Evolutionary conservation across 2,888 invertebrate genomes (phyloP), one percentile per base, ranked within the genome.

Genomic region (Resseliella maxima): DNA sequence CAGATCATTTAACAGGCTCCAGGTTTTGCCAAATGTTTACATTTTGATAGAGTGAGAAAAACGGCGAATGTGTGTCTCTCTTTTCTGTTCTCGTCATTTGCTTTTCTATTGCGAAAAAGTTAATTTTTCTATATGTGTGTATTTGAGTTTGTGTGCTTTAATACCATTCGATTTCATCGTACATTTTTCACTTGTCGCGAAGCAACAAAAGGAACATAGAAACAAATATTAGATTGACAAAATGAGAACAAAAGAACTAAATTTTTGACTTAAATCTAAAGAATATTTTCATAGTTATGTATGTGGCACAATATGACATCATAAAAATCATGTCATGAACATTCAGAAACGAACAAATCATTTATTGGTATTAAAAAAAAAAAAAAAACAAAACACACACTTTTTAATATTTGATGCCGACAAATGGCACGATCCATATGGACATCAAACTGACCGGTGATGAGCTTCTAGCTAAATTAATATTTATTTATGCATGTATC

Each of bases 1-100:
- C 59, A 59, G 59, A 59, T 59, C 59, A 72, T 72, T 72, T 72
- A 72, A 72, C 72, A 72, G 72, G 72, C 72, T 72, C 72, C 72
- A 72, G 35, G 72, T 72, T 41, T 72, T 72, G 72, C 72, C 72
- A 72, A 72, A 72, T 72, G 72, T 72, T 72, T 72, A 72, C 72
- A 72, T 72, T 72, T 72, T 72, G 72, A 72, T 72, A 72, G 31
- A 72, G 72, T 72, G 72, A 72, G 72, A 72, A 31, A 72, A 72
- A 72, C 72, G 72, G 35, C 35, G 31, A 72, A 72, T 72, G 31
- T 35, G 24, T 27, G n/a, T 72, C 15, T 72, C 72, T 3, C 72
- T n/a, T n/a, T n/a, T 59, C 24, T 24, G n/a, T 59, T n/a, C 24
- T n/a, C 59, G 6, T 59, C 59, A 6, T 59, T 24, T 59, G n/a